These are phyloP conservation scores for Microtus montanus DNA, from an alignment of 2,113 vertebrate genomes.

Conservation along the genomic window DNA sequence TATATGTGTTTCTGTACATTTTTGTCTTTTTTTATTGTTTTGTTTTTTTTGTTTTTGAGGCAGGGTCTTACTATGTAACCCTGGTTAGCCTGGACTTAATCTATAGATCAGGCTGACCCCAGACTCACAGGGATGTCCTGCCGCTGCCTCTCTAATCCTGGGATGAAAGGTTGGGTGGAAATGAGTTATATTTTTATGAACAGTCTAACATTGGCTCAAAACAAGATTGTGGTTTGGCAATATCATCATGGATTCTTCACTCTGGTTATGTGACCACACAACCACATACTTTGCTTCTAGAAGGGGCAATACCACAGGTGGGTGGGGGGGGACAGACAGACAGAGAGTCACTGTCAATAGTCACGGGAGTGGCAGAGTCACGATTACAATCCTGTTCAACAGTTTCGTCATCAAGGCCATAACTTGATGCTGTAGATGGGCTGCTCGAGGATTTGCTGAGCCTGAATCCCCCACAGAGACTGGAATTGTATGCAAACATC, in stretches of 20 bases:
- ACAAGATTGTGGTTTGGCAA: background rate
- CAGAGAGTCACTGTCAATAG: background rate
- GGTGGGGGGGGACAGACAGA: no score
- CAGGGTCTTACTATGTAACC: background rate
- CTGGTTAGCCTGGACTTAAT: background rate
- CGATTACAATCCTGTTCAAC: background rate
- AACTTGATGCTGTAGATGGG: background rate
- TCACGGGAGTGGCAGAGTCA: background rate
- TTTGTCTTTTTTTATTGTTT: background rate
- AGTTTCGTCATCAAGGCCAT: conserved; percentile 15
- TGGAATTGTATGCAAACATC: conserved; percentile 38
- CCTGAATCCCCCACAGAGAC: background rate
- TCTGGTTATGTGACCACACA: background rate
- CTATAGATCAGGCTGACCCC: background rate
- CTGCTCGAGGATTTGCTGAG: background rate
- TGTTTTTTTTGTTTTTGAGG: background rate
- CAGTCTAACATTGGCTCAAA: conserved; percentile 26
- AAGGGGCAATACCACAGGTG: background rate
- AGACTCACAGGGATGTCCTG: background rate
- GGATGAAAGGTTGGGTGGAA: background rate
- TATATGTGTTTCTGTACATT: background rate
- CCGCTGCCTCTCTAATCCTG: background rate
- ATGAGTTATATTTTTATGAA: conserved; percentile 13
- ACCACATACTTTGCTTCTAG: conserved; percentile 12
- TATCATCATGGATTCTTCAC: conserved; percentile 28